These are phyloP conservation scores for Keiferia lycopersicella DNA, from an alignment of 2,888 invertebrate genomes.

Conservation along the genomic window DNA sequence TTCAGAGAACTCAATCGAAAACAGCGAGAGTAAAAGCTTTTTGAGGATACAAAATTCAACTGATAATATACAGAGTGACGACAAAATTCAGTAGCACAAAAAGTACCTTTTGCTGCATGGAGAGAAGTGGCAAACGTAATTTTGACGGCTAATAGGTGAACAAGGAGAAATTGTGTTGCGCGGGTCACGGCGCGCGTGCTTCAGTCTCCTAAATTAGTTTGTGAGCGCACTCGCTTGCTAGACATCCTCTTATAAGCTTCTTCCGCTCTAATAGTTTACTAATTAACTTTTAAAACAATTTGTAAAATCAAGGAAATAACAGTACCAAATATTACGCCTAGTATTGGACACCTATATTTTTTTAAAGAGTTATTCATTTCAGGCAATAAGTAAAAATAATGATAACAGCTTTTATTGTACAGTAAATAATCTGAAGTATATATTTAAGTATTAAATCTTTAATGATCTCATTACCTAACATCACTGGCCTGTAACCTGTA, in stretches of 20 bases:
- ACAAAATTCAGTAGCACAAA: slow-evolving; percentile 30
- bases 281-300: too few relatives aligned
- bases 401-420: too few relatives aligned
- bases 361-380: too few relatives aligned
- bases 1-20: neutral
- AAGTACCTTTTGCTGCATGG: slow-evolving; percentile 26
- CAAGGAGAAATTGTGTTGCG: slow-evolving; percentile 24
- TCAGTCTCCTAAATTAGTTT: slow-evolving; percentile 21
- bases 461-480: too few relatives aligned
- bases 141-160: slow-evolving; percentile 30
- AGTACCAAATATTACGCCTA: too few relatives aligned
- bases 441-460: too few relatives aligned
- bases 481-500: too few relatives aligned
- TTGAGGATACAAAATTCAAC: slow-evolving; percentile 9
- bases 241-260: slow-evolving; percentile 6
- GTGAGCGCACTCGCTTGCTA: neutral
- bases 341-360: too few relatives aligned
- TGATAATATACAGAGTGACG: slow-evolving; percentile 2
- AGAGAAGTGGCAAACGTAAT: slow-evolving; percentile 36
- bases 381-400: too few relatives aligned
- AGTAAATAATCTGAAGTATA: too few relatives aligned
- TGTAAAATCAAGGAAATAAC: too few relatives aligned
- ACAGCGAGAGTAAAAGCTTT: neutral
- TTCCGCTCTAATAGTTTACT: neutral
- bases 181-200: slow-evolving; percentile 17